Conservation (phyloP, 2,113 vertebrate genomes). For the Epinephelus cyanopodus region DNA sequence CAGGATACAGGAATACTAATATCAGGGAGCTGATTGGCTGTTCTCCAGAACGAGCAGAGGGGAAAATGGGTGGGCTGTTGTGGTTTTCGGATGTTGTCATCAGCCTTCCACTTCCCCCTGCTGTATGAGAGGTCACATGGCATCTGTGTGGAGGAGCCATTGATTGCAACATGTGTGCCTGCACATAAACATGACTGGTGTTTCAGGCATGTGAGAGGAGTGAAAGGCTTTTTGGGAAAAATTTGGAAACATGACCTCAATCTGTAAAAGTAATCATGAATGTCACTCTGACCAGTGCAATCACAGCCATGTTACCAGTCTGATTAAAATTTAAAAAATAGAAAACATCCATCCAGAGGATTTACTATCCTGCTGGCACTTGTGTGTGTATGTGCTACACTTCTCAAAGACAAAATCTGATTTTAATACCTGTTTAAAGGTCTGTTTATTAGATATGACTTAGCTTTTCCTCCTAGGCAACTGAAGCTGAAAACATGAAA, state of each 20-base stretch:
- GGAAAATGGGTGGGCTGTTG: not conserved
- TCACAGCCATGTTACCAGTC: not conserved
- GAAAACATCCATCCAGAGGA: not conserved
- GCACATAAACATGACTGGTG: not conserved
- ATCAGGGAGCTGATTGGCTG: slow-evolving; percentile 51
- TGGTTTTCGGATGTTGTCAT: slow-evolving; percentile 25
- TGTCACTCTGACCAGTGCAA: not conserved
- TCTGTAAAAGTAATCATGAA: not conserved
- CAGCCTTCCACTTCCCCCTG: slow-evolving; percentile 44
- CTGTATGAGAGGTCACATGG: slow-evolving; percentile 55
- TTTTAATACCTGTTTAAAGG: not conserved
- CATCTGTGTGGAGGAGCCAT: slow-evolving; percentile 13
- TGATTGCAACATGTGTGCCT: not conserved
- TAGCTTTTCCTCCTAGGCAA: not conserved
- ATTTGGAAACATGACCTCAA: not conserved
- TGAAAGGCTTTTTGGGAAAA: not conserved
- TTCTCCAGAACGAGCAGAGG: slow-evolving; percentile 20
- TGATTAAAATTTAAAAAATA: not conserved
- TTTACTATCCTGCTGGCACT: too few species aligned
- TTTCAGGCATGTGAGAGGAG: not conserved
- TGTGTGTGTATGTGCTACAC: too few species aligned
- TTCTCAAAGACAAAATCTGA: not conserved
- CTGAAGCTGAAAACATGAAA: slow-evolving; percentile 3
- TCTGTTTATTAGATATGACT: slow-evolving; percentile 4
- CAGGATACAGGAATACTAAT: slow-evolving; percentile 61